Conservation (phyloP, 2,888 invertebrate genomes). For the Auanema freiburgensis region DNA sequence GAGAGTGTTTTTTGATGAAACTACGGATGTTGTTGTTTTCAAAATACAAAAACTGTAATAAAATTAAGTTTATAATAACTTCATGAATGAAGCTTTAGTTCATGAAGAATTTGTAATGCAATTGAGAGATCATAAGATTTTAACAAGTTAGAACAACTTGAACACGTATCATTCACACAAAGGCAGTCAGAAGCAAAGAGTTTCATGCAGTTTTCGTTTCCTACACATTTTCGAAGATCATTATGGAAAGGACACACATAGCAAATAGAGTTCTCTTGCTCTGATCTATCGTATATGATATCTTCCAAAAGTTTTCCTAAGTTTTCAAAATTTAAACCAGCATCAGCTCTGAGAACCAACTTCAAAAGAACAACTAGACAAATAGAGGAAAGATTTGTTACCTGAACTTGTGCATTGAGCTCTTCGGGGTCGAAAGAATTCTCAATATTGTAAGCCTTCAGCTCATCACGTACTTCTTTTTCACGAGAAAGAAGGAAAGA, state of each 20-base stretch:
- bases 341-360: slow-evolving; percentile 41
- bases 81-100: not conserved
- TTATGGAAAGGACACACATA: slow-evolving; percentile 18
- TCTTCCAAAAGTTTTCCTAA: slow-evolving; percentile 12
- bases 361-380: slow-evolving; percentile 8
- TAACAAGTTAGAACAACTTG: not conserved
- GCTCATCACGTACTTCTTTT: slow-evolving; percentile 41
- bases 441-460: slow-evolving; percentile 28
- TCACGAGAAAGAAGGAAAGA: slow-evolving; percentile 33
- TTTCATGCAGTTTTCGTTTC: slow-evolving; percentile 5
- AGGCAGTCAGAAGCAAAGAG: not conserved
- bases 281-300: slow-evolving; percentile 8
- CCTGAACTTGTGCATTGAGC: slow-evolving; percentile 29
- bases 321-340: slow-evolving; percentile 31
- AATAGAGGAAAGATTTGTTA: not conserved
- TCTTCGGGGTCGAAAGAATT: slow-evolving; percentile 35
- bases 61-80: too few relatives aligned
- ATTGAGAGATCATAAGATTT: slow-evolving; percentile 12
- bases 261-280: not conserved
- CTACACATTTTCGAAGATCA: slow-evolving; percentile 10
- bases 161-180: slow-evolving; percentile 7
- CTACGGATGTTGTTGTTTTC: slow-evolving; percentile 11
- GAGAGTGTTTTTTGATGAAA: slow-evolving; percentile 5
- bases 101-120: slow-evolving; percentile 5
- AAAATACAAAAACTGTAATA: not conserved